These are phyloP conservation scores for Triplophysa siluroides DNA, from an alignment of 2,113 vertebrate genomes.

Conservation along the genomic window DNA sequence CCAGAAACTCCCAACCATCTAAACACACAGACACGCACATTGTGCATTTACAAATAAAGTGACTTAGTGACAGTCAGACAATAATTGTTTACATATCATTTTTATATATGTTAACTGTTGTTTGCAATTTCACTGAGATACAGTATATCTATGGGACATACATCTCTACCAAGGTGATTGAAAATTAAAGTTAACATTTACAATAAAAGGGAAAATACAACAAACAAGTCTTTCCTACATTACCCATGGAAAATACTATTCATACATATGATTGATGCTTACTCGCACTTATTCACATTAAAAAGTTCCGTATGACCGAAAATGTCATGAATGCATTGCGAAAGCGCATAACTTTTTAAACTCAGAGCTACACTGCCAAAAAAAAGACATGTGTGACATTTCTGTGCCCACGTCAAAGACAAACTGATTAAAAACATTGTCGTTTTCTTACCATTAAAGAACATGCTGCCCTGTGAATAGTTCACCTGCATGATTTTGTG, in stretches of 20 bases:
- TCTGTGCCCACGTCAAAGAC: not conserved
- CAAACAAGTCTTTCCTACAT: no score
- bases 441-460: not conserved
- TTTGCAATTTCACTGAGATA: no score
- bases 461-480: no score
- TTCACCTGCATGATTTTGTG: not conserved
- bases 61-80: constrained; percentile 24
- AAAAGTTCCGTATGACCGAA: not conserved
- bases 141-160: no score
- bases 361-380: not conserved
- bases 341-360: not conserved
- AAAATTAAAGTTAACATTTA: no score
- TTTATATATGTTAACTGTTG: not conserved
- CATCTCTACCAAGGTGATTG: no score
- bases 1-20: constrained; percentile 49
- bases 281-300: not conserved
- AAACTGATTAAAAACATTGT: not conserved
- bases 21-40: not conserved
- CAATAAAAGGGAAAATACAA: no score
- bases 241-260: no score
- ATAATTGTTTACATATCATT: not conserved
- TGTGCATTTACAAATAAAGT: not conserved
- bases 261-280: not conserved
- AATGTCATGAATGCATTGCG: not conserved
- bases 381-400: not conserved